A percentile compares a stretch with the other conserved stretches of the same genome.
Conservation (phyloP, 2,797 vertebrate genomes). For the Lemur catta region DNA sequence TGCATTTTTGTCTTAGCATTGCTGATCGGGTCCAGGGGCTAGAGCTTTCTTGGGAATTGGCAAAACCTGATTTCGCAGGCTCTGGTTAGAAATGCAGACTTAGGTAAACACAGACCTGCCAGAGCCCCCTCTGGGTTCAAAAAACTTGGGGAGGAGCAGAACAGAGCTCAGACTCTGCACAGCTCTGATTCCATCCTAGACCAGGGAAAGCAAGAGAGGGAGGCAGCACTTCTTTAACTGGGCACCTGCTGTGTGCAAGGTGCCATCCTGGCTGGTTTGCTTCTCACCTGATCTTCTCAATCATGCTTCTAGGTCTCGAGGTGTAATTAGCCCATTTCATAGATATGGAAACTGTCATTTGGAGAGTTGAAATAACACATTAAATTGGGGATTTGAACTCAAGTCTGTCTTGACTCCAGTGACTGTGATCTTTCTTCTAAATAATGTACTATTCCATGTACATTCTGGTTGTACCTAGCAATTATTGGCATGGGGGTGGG, state of each 20-base stretch:
- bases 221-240: background rate
- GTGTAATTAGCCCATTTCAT: background rate
- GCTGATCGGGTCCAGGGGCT: background rate
- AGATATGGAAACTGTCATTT: background rate
- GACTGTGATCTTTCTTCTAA: background rate
- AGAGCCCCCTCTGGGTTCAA: background rate
- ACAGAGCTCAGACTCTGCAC: background rate
- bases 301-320: background rate
- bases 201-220: background rate
- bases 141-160: background rate
- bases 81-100: background rate
- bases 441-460: background rate
- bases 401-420: background rate
- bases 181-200: background rate
- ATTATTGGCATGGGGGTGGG: background rate
- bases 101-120: background rate
- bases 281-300: background rate
- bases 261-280: background rate
- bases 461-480: background rate
- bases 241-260: background rate
- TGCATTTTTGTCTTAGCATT: conserved; percentile 26
- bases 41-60: conserved; percentile 7
- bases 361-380: background rate
- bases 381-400: background rate
- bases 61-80: background rate